A percentile compares a stretch with the other conserved stretches of the same genome.
Evolutionary conservation across 2,113 vertebrate genomes (phyloP).

Genomic region (Apodemus sylvaticus): DNA sequence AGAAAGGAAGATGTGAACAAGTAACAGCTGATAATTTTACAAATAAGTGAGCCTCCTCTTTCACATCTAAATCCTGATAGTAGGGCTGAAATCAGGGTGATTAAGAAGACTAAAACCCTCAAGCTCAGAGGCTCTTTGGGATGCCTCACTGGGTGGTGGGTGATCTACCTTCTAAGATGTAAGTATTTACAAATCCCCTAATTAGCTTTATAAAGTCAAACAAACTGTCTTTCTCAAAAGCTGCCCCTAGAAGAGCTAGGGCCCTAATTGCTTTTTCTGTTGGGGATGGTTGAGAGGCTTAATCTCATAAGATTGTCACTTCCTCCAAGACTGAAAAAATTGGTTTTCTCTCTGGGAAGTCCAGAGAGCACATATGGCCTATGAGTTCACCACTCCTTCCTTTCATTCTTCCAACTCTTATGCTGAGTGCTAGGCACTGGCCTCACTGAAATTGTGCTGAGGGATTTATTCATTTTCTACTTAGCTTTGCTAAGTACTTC

Average conservation of each 20-base stretch:
- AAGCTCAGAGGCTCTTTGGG: not conserved
- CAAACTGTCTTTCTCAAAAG: not conserved
- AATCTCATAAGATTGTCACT: not conserved
- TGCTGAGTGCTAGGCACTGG: not conserved
- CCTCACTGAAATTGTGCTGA: not conserved
- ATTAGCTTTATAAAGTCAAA: not conserved
- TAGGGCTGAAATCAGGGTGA: not conserved
- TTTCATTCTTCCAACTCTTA: not conserved
- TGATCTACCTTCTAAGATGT: not conserved
- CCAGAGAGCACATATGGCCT: not conserved
- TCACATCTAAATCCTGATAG: not conserved
- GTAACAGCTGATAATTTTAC: not conserved
- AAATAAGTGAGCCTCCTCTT: not conserved
- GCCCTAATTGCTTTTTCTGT: not conserved
- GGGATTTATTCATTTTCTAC: not conserved
- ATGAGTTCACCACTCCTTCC: not conserved
- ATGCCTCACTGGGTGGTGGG: not conserved
- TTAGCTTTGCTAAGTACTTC: not conserved
- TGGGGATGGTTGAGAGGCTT: not conserved
- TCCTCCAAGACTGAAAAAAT: not conserved
- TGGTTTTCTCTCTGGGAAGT: not conserved
- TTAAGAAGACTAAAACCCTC: not conserved
- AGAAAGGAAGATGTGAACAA: accelerated
- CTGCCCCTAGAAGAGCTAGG: not conserved
- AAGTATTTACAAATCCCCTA: not conserved